Base-by-base conservation (phyloP, 2,888 invertebrate species). In the Entomobrya multifasciata region DNA sequence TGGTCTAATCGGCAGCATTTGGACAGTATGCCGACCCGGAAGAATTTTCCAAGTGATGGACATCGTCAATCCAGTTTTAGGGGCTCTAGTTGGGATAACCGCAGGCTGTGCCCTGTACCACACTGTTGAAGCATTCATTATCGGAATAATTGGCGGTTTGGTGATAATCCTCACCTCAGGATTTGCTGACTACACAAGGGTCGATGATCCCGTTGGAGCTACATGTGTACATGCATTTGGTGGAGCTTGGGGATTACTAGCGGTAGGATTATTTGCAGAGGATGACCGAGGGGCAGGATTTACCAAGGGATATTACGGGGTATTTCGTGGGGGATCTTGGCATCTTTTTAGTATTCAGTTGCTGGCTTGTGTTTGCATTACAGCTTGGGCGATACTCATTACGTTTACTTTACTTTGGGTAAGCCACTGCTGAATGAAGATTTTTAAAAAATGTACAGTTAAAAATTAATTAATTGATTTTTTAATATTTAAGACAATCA, bases 201-300 rank as follows among this genome's bases (percentile, higher is more conserved):
- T 93, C 3, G 93, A 93, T 88, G 93, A 93, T 88, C 93, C 93
- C 8, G 93, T 93, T 0, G 93, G 93, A 6, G 93, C 93, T 1
- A 92, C 93, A 0, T 91, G 93, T 5, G 93, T 93, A 1, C 92
- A 93, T 88, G 92, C 91, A 2, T 91, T 92, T 84, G 92, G 91
- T 78, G 92, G 92, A 15, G 22, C 92, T 0, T 92, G 92, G 93
- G 93, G 93, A 2, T 91, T 93, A 91, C 41, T 93, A 0, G 92
- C 93, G 5, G 93, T 93, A 8, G 93, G 93, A 2, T 88, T 93
- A 6, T 93, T 93, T 90, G 93, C 92, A 1, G 92, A 92, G 15
- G 90, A 92, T 72, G 91, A 91, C 17, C 92, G 93, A 76, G 90
- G 90, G 11, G 91, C 92, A 62, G 91, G 92, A 84, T 91, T 92